A percentile compares a stretch with the other conserved stretches of the same genome.
Conservation (phyloP, 2,888 invertebrate species). For the Hydraecia micacea region DNA sequence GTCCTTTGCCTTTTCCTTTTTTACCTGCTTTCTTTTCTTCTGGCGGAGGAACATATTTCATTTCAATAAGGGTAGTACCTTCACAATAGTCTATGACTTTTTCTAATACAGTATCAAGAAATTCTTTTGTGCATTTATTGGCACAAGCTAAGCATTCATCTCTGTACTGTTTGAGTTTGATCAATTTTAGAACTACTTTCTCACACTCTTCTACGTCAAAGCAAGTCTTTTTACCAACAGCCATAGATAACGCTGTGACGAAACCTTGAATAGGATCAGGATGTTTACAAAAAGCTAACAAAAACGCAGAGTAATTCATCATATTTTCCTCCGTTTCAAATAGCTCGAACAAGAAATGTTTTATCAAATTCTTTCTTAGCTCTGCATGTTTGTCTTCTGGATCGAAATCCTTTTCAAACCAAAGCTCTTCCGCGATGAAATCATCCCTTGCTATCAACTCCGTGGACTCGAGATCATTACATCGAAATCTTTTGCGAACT, state of each 20-base stretch:
- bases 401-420: constrained; percentile 84
- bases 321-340: constrained; percentile 85
- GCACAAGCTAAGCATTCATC: constrained; percentile 83
- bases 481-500: constrained; percentile 85
- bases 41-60: constrained; percentile 73
- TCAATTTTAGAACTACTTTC: constrained; percentile 83
- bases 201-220: constrained; percentile 85
- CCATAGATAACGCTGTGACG: constrained; percentile 89
- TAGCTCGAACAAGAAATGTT: constrained; percentile 90
- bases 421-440: constrained; percentile 77
- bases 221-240: constrained; percentile 89
- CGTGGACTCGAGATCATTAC: constrained; percentile 82
- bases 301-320: constrained; percentile 91
- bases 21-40: constrained; percentile 78
- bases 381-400: constrained; percentile 70
- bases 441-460: constrained; percentile 81
- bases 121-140: constrained; percentile 76
- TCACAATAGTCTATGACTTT: constrained; percentile 81
- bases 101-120: constrained; percentile 77
- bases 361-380: constrained; percentile 83
- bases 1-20: constrained; percentile 72
- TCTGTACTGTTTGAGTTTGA: constrained; percentile 81
- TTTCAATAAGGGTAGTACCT: constrained; percentile 80
- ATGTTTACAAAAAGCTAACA: constrained; percentile 92
- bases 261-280: constrained; percentile 89